Percentiles rank a stretch among this genome's conserved stretches.
Evolutionary conservation across 1,140 invertebrate genomes (phyloP).

Genomic region (Ostrea denselamellosa): DNA sequence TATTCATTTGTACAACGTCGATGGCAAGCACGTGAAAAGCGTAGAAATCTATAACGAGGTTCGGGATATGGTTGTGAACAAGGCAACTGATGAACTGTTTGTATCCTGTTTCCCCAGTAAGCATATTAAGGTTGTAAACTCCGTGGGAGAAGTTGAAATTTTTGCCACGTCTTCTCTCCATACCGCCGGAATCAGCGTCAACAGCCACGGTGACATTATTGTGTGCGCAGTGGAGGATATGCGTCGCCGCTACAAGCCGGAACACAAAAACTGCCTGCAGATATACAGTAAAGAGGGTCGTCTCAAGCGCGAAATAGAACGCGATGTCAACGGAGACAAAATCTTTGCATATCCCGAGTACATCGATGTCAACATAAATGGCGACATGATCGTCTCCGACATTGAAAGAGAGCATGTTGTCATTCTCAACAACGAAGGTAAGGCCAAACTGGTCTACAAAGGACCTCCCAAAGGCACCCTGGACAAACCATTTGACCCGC

Average conservation of each 20-base stretch:
- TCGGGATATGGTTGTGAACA: conserved; percentile 53
- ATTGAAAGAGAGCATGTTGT: conserved; percentile 54
- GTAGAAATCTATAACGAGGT: conserved; percentile 53
- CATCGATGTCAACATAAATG: conserved; percentile 60
- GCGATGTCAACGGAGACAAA: conserved; percentile 45
- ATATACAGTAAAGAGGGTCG: conserved; percentile 53
- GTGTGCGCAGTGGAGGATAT: conserved; percentile 53
- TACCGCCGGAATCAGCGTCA: conserved; percentile 52
- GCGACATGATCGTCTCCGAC: conserved; percentile 58
- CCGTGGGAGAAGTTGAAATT: conserved; percentile 43
- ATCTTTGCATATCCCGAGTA: conserved; percentile 59
- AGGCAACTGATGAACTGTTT: conserved; percentile 51
- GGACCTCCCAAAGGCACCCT: conserved; percentile 48
- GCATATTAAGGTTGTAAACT: conserved; percentile 49
- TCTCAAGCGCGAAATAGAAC: conserved; percentile 53
- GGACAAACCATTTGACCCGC: conserved; percentile 55
- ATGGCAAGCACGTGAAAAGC: conserved; percentile 51
- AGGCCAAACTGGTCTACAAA: conserved; percentile 53
- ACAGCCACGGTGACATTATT: conserved; percentile 52
- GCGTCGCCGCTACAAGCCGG: conserved; percentile 51
- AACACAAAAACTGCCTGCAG: conserved; percentile 53
- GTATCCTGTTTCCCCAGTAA: conserved; percentile 57
- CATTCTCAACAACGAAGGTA: conserved; percentile 52
- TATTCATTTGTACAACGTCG: conserved; percentile 54
- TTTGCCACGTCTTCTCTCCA: conserved; percentile 48